phyloP scores from a whole-genome alignment of 2,113 vertebrate genomes.

The Pollimyrus isidori region DNA sequence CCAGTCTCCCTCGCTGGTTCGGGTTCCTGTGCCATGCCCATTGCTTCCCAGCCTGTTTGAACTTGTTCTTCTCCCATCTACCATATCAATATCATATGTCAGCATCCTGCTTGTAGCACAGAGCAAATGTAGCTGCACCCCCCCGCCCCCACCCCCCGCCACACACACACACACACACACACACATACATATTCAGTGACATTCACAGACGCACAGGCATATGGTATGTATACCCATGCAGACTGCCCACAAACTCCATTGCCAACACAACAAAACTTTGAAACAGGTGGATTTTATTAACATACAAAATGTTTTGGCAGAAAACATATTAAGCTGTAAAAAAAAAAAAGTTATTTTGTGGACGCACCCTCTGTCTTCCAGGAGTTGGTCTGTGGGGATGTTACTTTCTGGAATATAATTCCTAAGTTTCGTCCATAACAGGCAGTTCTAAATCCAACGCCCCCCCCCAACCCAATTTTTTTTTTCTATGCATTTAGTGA shows the following conservation, averaged over 20 bases:
- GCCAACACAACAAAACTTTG: neutral
- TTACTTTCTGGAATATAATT: neutral
- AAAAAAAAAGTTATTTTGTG: slow-evolving; percentile 1
- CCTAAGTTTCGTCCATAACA: neutral
- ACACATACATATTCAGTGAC: neutral
- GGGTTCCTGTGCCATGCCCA: neutral
- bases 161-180: neutral
- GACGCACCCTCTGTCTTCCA: neutral
- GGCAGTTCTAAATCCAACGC: neutral
- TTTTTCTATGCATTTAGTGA: neutral
- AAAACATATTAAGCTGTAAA: neutral
- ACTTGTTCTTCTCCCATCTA: neutral
- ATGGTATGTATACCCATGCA: neutral
- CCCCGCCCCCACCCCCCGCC: neutral
- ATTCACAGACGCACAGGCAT: neutral
- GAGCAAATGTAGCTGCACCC: neutral
- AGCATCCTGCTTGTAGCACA: neutral
- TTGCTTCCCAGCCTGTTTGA: neutral
- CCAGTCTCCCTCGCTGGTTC: neutral
- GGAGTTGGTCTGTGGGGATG: neutral
- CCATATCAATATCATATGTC: neutral
- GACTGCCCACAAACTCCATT: neutral
- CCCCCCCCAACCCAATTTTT: neutral
- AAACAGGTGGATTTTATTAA: neutral
- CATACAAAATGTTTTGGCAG: neutral